Evolutionary conservation across 2,113 vertebrate genomes (phyloP), one percentile per base, ranked within the genome.

Genomic region (Scytalopus superciliaris): DNA sequence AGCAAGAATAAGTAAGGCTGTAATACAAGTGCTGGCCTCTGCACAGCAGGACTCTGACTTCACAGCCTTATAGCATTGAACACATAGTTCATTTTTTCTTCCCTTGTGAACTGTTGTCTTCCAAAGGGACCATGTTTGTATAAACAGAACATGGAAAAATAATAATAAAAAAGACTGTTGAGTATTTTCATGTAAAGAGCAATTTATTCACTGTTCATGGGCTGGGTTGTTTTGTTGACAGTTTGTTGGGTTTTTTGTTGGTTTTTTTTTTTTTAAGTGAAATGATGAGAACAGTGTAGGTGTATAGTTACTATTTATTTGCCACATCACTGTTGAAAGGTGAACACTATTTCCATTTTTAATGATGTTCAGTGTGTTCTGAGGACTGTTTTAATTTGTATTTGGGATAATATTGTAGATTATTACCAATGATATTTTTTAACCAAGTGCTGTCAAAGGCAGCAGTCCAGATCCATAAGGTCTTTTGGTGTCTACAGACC

Each of bases 1-100:
- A 82, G 35, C 28, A 89, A 64, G 76, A 67, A 4, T 63, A 92
- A 84, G 33, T 78, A 72, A 67, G 35, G 28, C 33, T 87, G 37
- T 64, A 78, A 64, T 56, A 60, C 18, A 64, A 76, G 84, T 28
- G 37, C 37, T 89, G 56, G 60, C 49, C 63, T 76, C 28, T 49
- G 60, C 56, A 56, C 69, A 81, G 80, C 77, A 68, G 39, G 74
- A 31, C 66, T 31, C 66, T 85, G 62, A 91, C 67, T 66, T 84
- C 44, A 45, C 30, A 69, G 37, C 45, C n/a, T 69, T 79, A 85
- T 84, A 87, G 13, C 40, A n/a, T 22, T 70, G 91, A 86, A 31
- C 35, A 68, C 49, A 66, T 25, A 62, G 39, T 81, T 90, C 18
- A 56, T 87, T 89, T 88, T 93, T 40, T 75, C 37, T 77, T 94